A percentile compares a stretch with the other conserved stretches of the same genome.
These are phyloP conservation scores for Sebastes cheni DNA, from an alignment of 2,797 vertebrate genomes.

Conservation along the genomic window DNA sequence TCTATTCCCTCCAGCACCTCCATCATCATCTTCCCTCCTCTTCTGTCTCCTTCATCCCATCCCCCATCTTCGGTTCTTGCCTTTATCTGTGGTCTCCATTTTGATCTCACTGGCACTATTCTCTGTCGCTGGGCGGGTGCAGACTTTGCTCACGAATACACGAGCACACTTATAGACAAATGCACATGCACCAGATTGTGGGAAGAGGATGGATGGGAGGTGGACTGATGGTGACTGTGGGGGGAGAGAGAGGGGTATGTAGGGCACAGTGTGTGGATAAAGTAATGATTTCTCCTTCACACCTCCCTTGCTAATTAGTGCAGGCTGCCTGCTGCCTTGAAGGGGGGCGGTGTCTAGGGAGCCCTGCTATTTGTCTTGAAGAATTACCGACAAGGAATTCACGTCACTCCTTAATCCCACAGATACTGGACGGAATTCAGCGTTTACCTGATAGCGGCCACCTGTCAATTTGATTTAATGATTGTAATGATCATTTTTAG, in stretches of 20 bases:
- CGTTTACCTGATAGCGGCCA: conserved; percentile 69
- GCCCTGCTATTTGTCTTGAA: conserved; percentile 80
- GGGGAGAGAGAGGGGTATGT: conserved; percentile 61
- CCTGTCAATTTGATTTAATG: conserved; percentile 80
- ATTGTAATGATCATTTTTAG: conserved; percentile 79
- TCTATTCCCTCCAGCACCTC: conserved; percentile 33
- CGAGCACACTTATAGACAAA: conserved; percentile 9
- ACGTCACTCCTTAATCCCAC: conserved; percentile 70
- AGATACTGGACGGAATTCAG: conserved; percentile 68
- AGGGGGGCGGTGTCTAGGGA: conserved; percentile 73
- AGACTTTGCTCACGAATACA: conserved; percentile 29
- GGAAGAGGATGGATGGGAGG: conserved; percentile 44
- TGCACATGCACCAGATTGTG: conserved; percentile 25
- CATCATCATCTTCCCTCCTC: conserved; percentile 25
- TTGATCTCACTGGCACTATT: conserved; percentile 19
- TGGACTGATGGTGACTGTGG: conserved; percentile 56
- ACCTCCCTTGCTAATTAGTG: conserved; percentile 84
- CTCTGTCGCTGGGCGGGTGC: background rate
- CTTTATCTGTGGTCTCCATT: conserved; percentile 37
- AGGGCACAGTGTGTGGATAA: conserved; percentile 77
- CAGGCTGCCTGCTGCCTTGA: conserved; percentile 75
- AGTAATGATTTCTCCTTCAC: conserved; percentile 85
- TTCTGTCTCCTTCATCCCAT: background rate
- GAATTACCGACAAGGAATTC: conserved; percentile 79
- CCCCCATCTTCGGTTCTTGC: background rate